Conservation (phyloP, 2,888 invertebrate genomes). For the Andrena fulva region DNA sequence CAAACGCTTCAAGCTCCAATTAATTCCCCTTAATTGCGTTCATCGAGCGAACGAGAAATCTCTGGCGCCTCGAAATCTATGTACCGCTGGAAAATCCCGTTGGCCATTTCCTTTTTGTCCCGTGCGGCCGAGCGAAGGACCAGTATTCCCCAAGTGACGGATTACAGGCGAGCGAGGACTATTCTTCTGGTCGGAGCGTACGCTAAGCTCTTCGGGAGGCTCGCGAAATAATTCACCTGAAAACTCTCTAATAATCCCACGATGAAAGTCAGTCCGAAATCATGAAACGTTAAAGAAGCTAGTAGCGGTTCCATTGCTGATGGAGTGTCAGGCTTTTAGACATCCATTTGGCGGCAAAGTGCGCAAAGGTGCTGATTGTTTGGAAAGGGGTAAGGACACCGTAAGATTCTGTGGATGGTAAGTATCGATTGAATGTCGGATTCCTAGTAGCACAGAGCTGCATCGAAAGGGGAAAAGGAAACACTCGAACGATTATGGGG, state of each 20-base stretch:
- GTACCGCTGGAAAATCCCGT: neutral
- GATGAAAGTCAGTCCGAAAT: neutral
- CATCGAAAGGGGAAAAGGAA: neutral
- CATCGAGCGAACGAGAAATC: neutral
- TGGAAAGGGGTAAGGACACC: neutral
- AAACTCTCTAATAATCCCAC: neutral
- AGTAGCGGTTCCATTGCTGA: neutral
- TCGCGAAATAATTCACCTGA: neutral
- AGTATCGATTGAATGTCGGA: conserved; percentile 25
- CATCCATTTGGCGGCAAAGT: neutral
- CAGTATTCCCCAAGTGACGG: conserved; percentile 28
- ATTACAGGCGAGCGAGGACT: conserved; percentile 14
- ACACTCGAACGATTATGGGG: conserved; percentile 16
- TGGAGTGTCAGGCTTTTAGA: neutral
- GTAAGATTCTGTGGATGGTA: neutral
- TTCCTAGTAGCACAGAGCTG: neutral
- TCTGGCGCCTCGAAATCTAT: neutral
- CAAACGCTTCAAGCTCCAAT: conserved; percentile 17
- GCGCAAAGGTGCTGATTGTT: neutral
- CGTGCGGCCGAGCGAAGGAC: neutral
- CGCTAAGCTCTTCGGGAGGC: neutral
- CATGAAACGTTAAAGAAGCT: no score
- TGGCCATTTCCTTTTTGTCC: neutral
- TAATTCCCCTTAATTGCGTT: conserved; percentile 16
- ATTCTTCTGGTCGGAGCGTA: neutral